Base-by-base conservation (phyloP, 1,140 invertebrate genomes). In the Nephila pilipes region DNA sequence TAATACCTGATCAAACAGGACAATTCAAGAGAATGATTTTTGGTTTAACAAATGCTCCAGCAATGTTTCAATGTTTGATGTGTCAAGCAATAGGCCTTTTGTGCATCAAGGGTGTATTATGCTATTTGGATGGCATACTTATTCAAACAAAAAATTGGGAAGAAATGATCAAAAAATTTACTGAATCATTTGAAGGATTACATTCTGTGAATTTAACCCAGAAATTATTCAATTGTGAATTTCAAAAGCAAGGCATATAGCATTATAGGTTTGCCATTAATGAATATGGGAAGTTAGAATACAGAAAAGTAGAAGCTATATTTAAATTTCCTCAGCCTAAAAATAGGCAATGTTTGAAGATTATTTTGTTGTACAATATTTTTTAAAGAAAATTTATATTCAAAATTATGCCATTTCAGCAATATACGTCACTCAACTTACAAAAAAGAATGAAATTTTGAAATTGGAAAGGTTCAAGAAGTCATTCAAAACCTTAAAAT, bases 1-100 rank as follows among this genome's bases (percentile, higher is more conserved):
- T 94, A 0, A 95, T 95, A 83, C 94, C 93, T 57, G 94, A 94
- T 29, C 95, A 95, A 8, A 95, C 95, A 32, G 96, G 94, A 83
- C 94, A 96, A 93, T 96, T 94, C 87, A 80, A 94, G 0, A 18
- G 85, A 2, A 94, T 95, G 94, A 94, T 88, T 20, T 95, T 95
- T 57, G 94, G 93, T 1, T 83, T 94, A 18, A 38, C 69, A 22
- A 94, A 87, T 63, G 94, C 94, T 14, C 94, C 95, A 54, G 89
- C 91, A 22, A 94, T 93, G 18, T 95, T 95, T 58, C 95, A 95
- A 58, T 20, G 94, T 29, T 18, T 94, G 20, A 95, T 95, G 94
- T 58, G 94, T 58, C 85, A 25, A 5, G 81, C 94, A 8, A 58
- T 95, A 8, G 94, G 94, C 18, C 85, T 83, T n/a, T 69, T 95